phyloP scores from a whole-genome alignment of 2,113 vertebrate species.

The Guaruba guarouba region DNA sequence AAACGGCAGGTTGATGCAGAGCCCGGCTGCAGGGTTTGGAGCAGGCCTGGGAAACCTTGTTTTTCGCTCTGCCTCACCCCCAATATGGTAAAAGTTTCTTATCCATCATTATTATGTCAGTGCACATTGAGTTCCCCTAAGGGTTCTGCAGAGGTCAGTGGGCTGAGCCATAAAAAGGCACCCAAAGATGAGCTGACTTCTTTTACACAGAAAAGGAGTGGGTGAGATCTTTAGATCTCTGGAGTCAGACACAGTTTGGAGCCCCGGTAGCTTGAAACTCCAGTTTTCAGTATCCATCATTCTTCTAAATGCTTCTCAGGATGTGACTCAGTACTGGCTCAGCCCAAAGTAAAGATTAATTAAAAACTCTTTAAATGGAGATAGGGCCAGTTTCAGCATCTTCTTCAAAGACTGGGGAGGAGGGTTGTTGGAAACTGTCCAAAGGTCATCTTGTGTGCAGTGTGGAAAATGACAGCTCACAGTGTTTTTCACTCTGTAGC shows the following conservation, averaged over 20 bases:
- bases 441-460: neutral
- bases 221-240: neutral
- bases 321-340: neutral
- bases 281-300: neutral
- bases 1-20: constrained; percentile 12
- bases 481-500: neutral
- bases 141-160: neutral
- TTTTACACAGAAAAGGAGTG: neutral
- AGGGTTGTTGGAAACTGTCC: neutral
- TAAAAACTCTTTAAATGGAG: neutral
- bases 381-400: neutral
- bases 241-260: neutral
- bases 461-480: neutral
- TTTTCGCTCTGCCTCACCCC: neutral
- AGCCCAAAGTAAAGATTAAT: neutral
- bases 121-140: neutral
- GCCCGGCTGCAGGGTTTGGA: neutral
- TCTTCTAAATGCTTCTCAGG: neutral
- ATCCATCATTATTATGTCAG: constrained; percentile 63
- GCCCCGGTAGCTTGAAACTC: neutral
- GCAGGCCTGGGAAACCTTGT: neutral
- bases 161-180: neutral
- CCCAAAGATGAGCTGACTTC: neutral
- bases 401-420: neutral
- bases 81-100: constrained; percentile 34